phyloP scores from a whole-genome alignment of 2,888 invertebrate species.

The Hypolimnas misippus region DNA sequence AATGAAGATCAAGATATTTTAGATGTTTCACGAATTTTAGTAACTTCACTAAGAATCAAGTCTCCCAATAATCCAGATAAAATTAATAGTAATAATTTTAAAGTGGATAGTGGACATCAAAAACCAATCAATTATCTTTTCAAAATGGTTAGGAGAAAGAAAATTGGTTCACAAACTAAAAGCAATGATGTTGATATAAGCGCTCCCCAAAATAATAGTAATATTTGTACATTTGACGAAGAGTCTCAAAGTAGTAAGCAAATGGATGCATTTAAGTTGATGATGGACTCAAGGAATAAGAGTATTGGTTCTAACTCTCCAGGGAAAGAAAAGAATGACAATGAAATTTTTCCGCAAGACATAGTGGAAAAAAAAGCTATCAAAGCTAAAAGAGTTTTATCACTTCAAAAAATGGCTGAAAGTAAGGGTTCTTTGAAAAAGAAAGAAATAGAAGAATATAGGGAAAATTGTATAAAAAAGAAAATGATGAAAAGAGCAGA shows the following conservation, averaged over 20 bases:
- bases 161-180: slow-evolving; percentile 34
- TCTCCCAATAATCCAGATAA: slow-evolving; percentile 55
- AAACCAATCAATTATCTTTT: slow-evolving; percentile 66
- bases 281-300: slow-evolving; percentile 88
- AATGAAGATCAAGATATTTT: slow-evolving; percentile 72
- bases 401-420: slow-evolving; percentile 86
- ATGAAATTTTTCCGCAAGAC: slow-evolving; percentile 55
- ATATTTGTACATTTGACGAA: slow-evolving; percentile 38
- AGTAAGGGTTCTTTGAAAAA: slow-evolving; percentile 85
- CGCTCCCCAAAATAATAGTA: not conserved
- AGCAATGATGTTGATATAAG: not conserved
- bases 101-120: slow-evolving; percentile 45
- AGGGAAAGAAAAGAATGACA: slow-evolving; percentile 76
- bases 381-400: slow-evolving; percentile 77
- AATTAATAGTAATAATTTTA: slow-evolving; percentile 28
- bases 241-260: slow-evolving; percentile 58
- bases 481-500: slow-evolving; percentile 86
- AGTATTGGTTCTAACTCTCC: slow-evolving; percentile 86
- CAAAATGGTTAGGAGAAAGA: slow-evolving; percentile 68
- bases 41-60: slow-evolving; percentile 62
- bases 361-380: slow-evolving; percentile 56
- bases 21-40: slow-evolving; percentile 67
- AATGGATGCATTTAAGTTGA: slow-evolving; percentile 85
- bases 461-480: slow-evolving; percentile 82
- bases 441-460: slow-evolving; percentile 82